Evolutionary conservation across 2,888 invertebrate species (phyloP), one percentile per base, ranked within the genome.

Genomic region (Trichopria drosophilae): DNA sequence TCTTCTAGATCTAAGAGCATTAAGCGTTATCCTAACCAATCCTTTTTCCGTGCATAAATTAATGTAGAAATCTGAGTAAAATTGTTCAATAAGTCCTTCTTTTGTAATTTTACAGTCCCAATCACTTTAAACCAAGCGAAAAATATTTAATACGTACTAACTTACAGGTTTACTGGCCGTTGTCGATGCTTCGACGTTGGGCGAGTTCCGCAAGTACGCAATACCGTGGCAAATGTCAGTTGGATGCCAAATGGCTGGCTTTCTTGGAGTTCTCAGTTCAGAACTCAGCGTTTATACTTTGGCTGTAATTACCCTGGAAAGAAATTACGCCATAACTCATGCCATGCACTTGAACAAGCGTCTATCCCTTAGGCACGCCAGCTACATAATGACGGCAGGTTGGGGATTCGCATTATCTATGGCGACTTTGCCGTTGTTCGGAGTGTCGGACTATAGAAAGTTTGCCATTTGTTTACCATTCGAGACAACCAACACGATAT

Each of bases 401-500:
- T 97, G 96, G 96, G 81, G 84, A 13, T 92, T 95, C 74, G 88
- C 94, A 3, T 78, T 93, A 15, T 74, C 86, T 6, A 90, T 96
- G 84, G 96, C 96, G 0, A 74, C 88, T 15, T 77, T 98, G 64
- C 98, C 98, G 0, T 80, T 97, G 40, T 78, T 95, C 56, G 96
- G 94, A 37, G 81, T 97, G 23, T 94, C 94, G 28, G 95, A 96
- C 75, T 98, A 97, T 77, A 83, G 95, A 51, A 95, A 94, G 76
- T 97, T 96, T 72, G 95, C 96, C 12, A 92, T 97, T 22, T 98
- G 98, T 72, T 80, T 98, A 60, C 98, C 98, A 0, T 95, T 98
- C 76, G 94, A 96, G 77, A 92, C 90, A 0, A 87, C 84, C 9
- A 82, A 87, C 15, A 79, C 86, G 2, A 84, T 84, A 24, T 90